Percentiles rank a stretch among this genome's conserved stretches.
Conservation (phyloP, 2,797 vertebrate genomes). For the Onychomys torridus region DNA sequence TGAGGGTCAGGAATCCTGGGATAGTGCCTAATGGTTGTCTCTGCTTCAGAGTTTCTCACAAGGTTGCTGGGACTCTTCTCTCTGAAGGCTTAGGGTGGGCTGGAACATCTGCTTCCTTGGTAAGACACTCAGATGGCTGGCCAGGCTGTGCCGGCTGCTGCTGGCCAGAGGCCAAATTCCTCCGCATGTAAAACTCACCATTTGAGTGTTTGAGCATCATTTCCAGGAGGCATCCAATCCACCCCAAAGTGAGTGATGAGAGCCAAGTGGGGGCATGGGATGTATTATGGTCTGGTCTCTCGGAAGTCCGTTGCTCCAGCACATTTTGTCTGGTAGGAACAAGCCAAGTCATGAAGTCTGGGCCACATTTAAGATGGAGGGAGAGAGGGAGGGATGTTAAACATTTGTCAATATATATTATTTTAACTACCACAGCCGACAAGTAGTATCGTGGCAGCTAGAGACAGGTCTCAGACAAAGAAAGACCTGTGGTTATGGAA, state of each 20-base stretch:
- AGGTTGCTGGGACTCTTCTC: neutral
- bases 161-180: neutral
- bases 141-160: neutral
- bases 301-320: neutral
- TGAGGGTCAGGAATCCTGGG: neutral
- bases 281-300: neutral
- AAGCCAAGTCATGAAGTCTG: conserved; percentile 30
- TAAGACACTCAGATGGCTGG: neutral
- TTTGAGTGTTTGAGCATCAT: neutral
- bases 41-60: neutral
- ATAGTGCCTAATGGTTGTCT: neutral
- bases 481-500: neutral
- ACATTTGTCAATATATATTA: neutral
- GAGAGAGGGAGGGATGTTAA: neutral
- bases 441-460: conserved; percentile 22
- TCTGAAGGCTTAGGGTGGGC: neutral
- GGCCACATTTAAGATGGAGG: neutral
- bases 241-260: neutral
- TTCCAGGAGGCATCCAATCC: neutral
- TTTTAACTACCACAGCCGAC: conserved; percentile 2
- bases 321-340: neutral
- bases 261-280: neutral
- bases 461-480: neutral
- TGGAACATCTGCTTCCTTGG: neutral
- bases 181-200: neutral